Evolutionary conservation across 2,888 invertebrate genomes (phyloP).

Genomic region (Lepidocyrtinus sp.): DNA sequence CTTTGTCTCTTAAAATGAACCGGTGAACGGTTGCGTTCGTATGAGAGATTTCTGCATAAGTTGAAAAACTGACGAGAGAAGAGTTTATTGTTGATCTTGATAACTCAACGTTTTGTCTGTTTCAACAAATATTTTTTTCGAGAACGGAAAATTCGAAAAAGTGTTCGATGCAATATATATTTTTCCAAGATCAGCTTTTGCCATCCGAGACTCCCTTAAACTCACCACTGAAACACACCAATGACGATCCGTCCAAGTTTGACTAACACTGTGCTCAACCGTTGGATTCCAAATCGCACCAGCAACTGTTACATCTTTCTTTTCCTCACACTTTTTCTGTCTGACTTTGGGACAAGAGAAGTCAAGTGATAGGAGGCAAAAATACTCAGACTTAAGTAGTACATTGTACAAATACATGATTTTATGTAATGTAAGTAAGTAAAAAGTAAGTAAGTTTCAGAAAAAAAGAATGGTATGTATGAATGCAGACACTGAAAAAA

Average conservation of each 20-base stretch:
- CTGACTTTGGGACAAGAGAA: conserved; percentile 51
- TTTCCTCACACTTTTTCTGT: conserved; percentile 37
- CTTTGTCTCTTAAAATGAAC: conserved; percentile 53
- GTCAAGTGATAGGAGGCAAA: conserved; percentile 28
- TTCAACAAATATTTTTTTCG: too few relatives aligned
- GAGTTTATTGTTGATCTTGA: too few relatives aligned
- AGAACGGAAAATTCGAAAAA: too few relatives aligned
- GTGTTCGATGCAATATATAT: too few relatives aligned
- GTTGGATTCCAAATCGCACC: conserved; percentile 57
- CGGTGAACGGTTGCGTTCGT: conserved; percentile 19
- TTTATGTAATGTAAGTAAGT: conserved; percentile 19
- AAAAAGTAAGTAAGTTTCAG: conserved; percentile 12
- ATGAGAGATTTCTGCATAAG: neutral
- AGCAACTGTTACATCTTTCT: conserved; percentile 59
- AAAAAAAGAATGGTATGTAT: conserved; percentile 26
- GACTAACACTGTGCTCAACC: conserved; percentile 50
- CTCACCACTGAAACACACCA: conserved; percentile 32
- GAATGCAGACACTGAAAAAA: conserved; percentile 33
- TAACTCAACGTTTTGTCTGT: too few relatives aligned
- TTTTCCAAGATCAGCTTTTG: too few relatives aligned
- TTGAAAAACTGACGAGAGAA: too few relatives aligned
- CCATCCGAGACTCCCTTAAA: too few relatives aligned
- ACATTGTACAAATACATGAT: conserved; percentile 20
- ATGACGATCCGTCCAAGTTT: conserved; percentile 32
- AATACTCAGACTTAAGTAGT: conserved; percentile 13